Evolutionary conservation across 2,113 vertebrate genomes (phyloP).

Genomic region (cat (Felis catus)): F.catus_Fca126_mat1.0 CM031411.1:98585001-98585500

Average conservation of each 20-base stretch:
- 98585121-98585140: not conserved
- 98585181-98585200: not conserved
- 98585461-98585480: not conserved
- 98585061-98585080: not conserved
- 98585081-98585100: not conserved
- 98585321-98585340: not conserved
- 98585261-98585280: not conserved
- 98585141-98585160: not conserved
- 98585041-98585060: not conserved
- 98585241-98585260: not conserved
- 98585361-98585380: slow-evolving; percentile 14
- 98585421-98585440: slow-evolving; percentile 38
- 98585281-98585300: not conserved
- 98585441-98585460: slow-evolving; percentile 28
- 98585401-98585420: not conserved
- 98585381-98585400: not conserved
- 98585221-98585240: not conserved
- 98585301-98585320: not conserved
- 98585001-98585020: not conserved
- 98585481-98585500: slow-evolving; percentile 3
- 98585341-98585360: not conserved
- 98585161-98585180: not conserved
- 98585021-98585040: not conserved
- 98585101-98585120: not conserved
- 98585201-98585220: not conserved